Evolutionary conservation across 1,140 invertebrate species (phyloP).

Genomic region (Lepidurus couesii): DNA sequence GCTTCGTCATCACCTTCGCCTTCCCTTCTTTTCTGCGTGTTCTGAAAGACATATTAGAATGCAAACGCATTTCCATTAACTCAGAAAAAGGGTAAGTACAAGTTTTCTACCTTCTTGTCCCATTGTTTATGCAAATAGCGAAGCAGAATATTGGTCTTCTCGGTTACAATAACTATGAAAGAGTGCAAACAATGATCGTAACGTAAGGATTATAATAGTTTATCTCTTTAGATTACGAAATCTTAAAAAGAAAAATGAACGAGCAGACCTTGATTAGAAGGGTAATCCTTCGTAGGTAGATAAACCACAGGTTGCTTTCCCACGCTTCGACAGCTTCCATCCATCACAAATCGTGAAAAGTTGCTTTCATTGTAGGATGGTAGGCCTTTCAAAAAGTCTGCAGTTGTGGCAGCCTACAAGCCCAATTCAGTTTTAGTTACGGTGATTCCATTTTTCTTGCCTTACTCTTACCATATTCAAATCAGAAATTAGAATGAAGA

Average conservation of each 20-base stretch:
- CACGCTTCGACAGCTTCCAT: conserved; percentile 72
- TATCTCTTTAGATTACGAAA: too few species aligned
- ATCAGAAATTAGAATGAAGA: too few species aligned
- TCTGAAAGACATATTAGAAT: neutral
- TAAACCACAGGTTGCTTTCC: conserved; percentile 83
- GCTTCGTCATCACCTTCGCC: conserved; percentile 13
- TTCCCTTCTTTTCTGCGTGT: conserved; percentile 1
- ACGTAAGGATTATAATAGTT: conserved; percentile 18
- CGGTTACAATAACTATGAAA: conserved; percentile 87
- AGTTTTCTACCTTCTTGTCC: conserved; percentile 66
- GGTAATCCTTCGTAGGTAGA: conserved; percentile 79
- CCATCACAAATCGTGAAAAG: conserved; percentile 80
- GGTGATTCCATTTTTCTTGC: too few species aligned
- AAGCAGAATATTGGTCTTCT: conserved; percentile 87
- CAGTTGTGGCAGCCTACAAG: conserved; percentile 40
- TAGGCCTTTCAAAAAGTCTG: conserved; percentile 82
- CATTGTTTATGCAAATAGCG: conserved; percentile 89
- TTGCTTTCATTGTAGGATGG: conserved; percentile 86
- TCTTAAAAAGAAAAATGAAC: conserved; percentile 28
- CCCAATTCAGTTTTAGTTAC: too few species aligned
- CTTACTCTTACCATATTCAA: too few species aligned
- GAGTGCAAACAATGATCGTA: conserved; percentile 40
- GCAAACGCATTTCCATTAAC: neutral
- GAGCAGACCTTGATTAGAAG: conserved; percentile 74
- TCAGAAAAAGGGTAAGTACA: neutral